Conservation (phyloP, 2,888 invertebrate genomes). For the Spatulosminthurus flaviceps region DNA sequence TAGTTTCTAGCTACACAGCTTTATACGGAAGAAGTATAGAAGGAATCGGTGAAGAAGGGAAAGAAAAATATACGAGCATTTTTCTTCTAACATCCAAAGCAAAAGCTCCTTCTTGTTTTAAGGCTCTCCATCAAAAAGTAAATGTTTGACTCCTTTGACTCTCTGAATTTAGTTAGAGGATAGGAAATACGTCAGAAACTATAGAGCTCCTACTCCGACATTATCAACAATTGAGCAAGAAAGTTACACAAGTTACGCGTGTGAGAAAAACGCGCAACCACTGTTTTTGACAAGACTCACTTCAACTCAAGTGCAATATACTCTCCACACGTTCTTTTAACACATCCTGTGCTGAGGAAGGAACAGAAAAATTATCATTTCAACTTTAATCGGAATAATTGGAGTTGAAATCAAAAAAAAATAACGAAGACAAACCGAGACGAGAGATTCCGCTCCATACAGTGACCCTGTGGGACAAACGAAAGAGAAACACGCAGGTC, state of each 20-base stretch:
- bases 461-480: constrained; percentile 39
- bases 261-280: constrained; percentile 11
- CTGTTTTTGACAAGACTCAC: background rate
- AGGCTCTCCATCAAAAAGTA: background rate
- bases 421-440: constrained; percentile 16
- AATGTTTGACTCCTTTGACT: background rate
- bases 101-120: background rate
- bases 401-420: too few relatives aligned
- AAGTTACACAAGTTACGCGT: background rate
- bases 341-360: background rate
- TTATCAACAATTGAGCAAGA: background rate
- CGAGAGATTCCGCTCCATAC: constrained; percentile 21
- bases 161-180: too few relatives aligned
- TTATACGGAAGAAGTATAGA: background rate
- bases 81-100: background rate
- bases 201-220: too few relatives aligned
- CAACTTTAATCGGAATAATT: constrained; percentile 4
- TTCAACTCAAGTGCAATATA: constrained; percentile 29
- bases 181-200: too few relatives aligned
- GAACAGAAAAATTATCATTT: constrained; percentile 2
- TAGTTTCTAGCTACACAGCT: too few relatives aligned
- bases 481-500: constrained; percentile 37
- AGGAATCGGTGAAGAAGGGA: background rate
- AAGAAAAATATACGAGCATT: background rate
- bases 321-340: background rate